Percentiles rank a stretch among this genome's conserved stretches.
These are phyloP conservation scores for Holothuria scabra DNA, from an alignment of 53 echinoderm and acorn worm species.

Conservation along the genomic window DNA sequence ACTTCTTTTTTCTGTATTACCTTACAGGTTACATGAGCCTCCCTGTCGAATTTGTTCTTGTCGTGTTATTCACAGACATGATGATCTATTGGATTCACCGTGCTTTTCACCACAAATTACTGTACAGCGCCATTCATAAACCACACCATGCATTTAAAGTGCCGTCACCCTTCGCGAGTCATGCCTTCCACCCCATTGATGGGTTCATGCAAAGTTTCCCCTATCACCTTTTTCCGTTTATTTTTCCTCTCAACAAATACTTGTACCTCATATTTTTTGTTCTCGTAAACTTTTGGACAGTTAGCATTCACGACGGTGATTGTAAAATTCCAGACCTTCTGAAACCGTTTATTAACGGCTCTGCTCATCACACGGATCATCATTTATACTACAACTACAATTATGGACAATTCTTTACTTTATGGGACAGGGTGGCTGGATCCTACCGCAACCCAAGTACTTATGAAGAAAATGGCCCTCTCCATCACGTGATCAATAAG, in stretches of 20 bases:
- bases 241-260: conserved; percentile 90
- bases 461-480: conserved; percentile 71
- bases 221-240: conserved; percentile 85
- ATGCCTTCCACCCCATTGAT: conserved; percentile 94
- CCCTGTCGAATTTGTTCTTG: conserved; percentile 62
- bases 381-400: conserved; percentile 97
- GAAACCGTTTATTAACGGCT: conserved; percentile 87
- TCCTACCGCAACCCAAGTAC: conserved; percentile 83
- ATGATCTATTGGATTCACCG: conserved; percentile 98
- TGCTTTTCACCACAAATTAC: conserved; percentile 76
- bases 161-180: conserved; percentile 92
- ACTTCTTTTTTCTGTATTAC: too few species aligned
- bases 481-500: conserved; percentile 30
- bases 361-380: conserved; percentile 96
- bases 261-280: conserved; percentile 82
- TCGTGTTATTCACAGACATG: conserved; percentile 89
- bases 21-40: conserved; percentile 70
- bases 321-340: conserved; percentile 74
- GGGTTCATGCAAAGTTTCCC: conserved; percentile 94
- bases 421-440: conserved; percentile 94
- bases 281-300: conserved; percentile 92
- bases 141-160: conserved; percentile 91
- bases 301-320: conserved; percentile 97
- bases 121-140: conserved; percentile 93
- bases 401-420: conserved; percentile 98